Evolutionary conservation across 2,113 vertebrate genomes (phyloP).

Genomic region (Nannospalax galili): DNA sequence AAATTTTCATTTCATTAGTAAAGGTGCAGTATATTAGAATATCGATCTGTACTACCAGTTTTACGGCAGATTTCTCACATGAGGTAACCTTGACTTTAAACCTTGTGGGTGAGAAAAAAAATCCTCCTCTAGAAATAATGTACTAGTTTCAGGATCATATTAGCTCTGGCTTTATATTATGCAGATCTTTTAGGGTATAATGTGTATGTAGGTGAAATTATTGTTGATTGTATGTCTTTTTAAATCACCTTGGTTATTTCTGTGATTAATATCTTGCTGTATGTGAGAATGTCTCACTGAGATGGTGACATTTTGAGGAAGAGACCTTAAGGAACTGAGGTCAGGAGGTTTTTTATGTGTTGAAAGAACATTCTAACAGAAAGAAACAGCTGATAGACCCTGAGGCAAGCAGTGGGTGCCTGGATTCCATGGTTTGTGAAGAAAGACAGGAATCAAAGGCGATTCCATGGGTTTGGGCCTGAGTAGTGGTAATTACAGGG

Average conservation of each 20-base stretch:
- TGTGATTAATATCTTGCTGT: background rate
- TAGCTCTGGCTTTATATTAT: constrained; percentile 7
- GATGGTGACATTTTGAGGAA: background rate
- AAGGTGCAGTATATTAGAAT: constrained; percentile 24
- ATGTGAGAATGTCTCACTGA: constrained; percentile 3
- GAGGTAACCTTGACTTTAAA: background rate
- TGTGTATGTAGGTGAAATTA: background rate
- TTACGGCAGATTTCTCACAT: background rate
- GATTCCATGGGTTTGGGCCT: background rate
- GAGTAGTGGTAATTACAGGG: background rate
- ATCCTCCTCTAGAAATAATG: background rate
- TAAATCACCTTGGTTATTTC: background rate
- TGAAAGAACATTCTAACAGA: background rate
- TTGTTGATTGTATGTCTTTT: background rate
- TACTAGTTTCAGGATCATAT: background rate
- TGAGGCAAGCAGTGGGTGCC: background rate
- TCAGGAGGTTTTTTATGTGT: background rate
- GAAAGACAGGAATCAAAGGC: background rate
- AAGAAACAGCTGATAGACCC: background rate
- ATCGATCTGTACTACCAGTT: background rate
- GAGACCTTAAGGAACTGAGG: background rate
- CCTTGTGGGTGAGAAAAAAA: background rate
- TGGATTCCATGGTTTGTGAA: background rate
- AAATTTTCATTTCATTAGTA: constrained; percentile 19
- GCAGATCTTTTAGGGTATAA: background rate